A percentile compares a stretch with the other conserved stretches of the same genome.
Conservation (phyloP, 2,888 invertebrate genomes). For the Drepana falcataria region DNA sequence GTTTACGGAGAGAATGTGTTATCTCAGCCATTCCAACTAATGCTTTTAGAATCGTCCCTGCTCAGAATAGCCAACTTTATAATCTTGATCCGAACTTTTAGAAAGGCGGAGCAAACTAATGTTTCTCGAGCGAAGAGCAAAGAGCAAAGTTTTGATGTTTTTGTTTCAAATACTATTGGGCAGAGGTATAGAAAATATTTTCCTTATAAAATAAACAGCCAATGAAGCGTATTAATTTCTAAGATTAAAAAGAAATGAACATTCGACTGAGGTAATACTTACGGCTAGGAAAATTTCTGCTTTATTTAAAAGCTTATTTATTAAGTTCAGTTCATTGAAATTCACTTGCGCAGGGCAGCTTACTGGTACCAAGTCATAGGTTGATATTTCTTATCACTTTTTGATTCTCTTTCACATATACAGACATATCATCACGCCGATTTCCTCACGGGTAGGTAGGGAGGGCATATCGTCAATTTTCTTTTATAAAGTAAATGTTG, state of each 20-base stretch:
- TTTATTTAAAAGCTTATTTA: slow-evolving; percentile 22
- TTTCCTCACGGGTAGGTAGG: no score
- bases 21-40: slow-evolving; percentile 46
- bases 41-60: slow-evolving; percentile 41
- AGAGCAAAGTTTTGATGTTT: slow-evolving; percentile 15
- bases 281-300: slow-evolving; percentile 5
- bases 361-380: no score
- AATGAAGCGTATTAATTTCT: slow-evolving; percentile 4
- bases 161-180: slow-evolving; percentile 5
- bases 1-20: slow-evolving; percentile 50
- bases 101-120: slow-evolving; percentile 42
- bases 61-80: slow-evolving; percentile 47
- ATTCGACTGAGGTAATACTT: slow-evolving; percentile 15
- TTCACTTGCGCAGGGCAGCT: slow-evolving; percentile 29
- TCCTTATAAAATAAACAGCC: background rate
- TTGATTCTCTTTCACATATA: no score
- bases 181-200: slow-evolving; percentile 2
- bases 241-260: slow-evolving; percentile 7
- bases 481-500: no score
- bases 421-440: no score
- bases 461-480: no score
- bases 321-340: slow-evolving; percentile 36
- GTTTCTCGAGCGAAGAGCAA: slow-evolving; percentile 27
- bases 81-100: slow-evolving; percentile 55
- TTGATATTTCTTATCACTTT: no score